Conservation (phyloP, 2,113 vertebrate species). For the Heterotilapia buettikoferi region DNA sequence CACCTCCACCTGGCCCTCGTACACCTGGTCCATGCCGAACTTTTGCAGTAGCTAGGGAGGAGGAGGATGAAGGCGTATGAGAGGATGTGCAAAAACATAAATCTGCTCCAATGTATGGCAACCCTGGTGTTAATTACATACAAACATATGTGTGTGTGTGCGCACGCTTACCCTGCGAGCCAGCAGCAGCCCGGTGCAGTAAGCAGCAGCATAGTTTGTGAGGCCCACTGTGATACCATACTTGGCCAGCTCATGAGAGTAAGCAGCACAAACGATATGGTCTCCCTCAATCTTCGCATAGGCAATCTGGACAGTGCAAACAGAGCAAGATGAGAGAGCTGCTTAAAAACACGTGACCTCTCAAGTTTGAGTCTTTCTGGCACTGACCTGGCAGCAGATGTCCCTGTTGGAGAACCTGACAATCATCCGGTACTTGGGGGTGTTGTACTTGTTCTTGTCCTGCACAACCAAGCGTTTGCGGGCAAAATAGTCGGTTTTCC, state of each 20-base stretch:
- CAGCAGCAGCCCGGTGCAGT: constrained; percentile 93
- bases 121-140: not conserved
- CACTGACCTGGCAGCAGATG: constrained; percentile 92
- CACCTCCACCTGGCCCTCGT: constrained; percentile 96
- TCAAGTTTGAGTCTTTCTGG: not conserved
- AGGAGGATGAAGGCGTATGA: not conserved
- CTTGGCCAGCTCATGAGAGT: constrained; percentile 92
- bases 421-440: constrained; percentile 95
- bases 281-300: constrained; percentile 97
- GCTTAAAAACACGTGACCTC: not conserved
- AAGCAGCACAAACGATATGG: constrained; percentile 92
- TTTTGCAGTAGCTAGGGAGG: constrained; percentile 85
- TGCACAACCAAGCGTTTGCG: constrained; percentile 95
- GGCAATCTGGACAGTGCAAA: constrained; percentile 76
- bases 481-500: constrained; percentile 95
- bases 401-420: constrained; percentile 95
- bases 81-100: not conserved
- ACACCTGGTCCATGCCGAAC: constrained; percentile 95
- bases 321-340: rapidly evolving
- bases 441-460: constrained; percentile 99
- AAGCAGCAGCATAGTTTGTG: constrained; percentile 95
- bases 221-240: constrained; percentile 91
- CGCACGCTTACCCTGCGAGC: constrained; percentile 83
- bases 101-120: too few relatives aligned
- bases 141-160: not conserved